Conservation (phyloP, 2,888 invertebrate genomes). For the Nomada fucata region DNA sequence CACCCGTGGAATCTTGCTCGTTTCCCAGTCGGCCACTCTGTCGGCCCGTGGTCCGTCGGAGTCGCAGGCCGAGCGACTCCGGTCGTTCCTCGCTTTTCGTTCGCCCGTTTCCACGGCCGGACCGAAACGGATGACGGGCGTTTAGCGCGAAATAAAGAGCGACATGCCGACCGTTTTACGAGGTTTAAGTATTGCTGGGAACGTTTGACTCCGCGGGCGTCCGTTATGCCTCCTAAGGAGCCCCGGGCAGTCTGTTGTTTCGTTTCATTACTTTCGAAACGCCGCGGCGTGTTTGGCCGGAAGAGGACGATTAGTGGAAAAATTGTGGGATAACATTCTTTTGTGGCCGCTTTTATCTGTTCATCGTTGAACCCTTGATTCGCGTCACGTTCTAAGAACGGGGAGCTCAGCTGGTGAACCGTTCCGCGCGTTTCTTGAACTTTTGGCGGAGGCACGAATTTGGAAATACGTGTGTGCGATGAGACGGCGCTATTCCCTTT, state of each 20-base stretch:
- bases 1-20: conserved; percentile 30
- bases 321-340: conserved; percentile 29
- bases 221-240: conserved; percentile 52
- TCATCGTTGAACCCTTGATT: neutral
- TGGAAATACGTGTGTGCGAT: no score
- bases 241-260: conserved; percentile 47
- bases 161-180: conserved; percentile 55
- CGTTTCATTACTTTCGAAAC: conserved; percentile 46
- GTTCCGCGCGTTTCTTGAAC: no score
- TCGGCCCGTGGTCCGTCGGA: neutral
- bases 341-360: neutral
- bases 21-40: conserved; percentile 22
- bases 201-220: conserved; percentile 49
- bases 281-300: conserved; percentile 43
- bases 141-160: conserved; percentile 57
- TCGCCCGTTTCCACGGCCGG: neutral
- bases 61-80: conserved; percentile 14
- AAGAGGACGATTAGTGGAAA: conserved; percentile 40
- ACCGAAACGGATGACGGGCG: conserved; percentile 32
- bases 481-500: no score
- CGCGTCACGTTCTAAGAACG: neutral
- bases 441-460: no score
- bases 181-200: conserved; percentile 54
- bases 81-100: neutral
- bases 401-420: no score